Base-by-base conservation (phyloP, 1,140 invertebrate genomes). In the Brachionus calyciflorus region DNA sequence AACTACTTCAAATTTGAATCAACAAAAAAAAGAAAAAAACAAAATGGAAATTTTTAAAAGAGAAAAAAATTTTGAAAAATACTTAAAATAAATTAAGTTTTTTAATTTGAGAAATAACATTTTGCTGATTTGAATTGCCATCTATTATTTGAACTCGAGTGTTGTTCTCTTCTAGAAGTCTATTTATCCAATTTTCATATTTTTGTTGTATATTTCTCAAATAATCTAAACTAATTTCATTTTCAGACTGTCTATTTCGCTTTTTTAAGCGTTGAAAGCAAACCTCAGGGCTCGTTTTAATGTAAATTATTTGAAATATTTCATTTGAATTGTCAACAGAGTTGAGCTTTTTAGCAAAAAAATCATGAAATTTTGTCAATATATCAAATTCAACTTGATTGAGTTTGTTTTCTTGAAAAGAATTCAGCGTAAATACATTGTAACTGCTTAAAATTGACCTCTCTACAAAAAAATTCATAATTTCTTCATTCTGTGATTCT, bases 311-410 rank as follows among this genome's bases (percentile, higher is more conserved):
- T 14, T 41, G 14, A 60, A 76, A 76, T 9, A 30, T 17, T 55
- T 49, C 26, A 37, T 51, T 51, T 37, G 5, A 19, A 33, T 55
- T 37, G 30, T 49, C 21, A 21, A 73, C 40, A 30, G n/a, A n/a
- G n/a, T n/a, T n/a, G n/a, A 73, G 24, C 3, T 33, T 40, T 21
- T 55, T 24, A 12, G 17, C n/a, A 55, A 51, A 73, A 17, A 51
- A 24, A 9, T 40, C 14, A 30, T 51, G 51, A 41, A 37, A 73
- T 19, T 55, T 9, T 7, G 26, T 40, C 28, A 73, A 73, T n/a
- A 73, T 73, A 37, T 73, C 69, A 49, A 48, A 55, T 41, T 73
- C 69, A 37, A 73, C 40, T 26, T 73, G n/a, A 26, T 55, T 73
- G 7, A 73, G 46, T 41, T 37, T 73, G n/a, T 55, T 55, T 49